A percentile compares a stretch with the other conserved stretches of the same genome.
phyloP scores from a whole-genome alignment of 1,140 invertebrate species.

The Dendrolimus punctatus region DNA sequence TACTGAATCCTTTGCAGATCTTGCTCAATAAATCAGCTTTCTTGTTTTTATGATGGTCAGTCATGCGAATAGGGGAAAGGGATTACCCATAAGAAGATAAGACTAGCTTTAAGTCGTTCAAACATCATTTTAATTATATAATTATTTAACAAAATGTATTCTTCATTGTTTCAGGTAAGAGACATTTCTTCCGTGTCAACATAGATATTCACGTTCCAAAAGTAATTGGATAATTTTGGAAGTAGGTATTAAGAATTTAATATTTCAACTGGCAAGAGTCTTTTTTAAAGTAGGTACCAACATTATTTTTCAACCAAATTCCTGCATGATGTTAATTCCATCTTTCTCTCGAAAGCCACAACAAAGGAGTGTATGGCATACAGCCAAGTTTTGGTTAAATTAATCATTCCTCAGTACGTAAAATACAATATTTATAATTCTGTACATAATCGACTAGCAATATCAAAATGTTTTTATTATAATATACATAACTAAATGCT shows the following conservation, averaged over 20 bases:
- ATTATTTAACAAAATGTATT: background rate
- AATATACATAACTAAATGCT: no score
- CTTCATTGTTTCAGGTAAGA: constrained; percentile 44
- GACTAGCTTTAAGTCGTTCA: no score
- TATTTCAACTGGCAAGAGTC: background rate
- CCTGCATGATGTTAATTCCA: constrained; percentile 12
- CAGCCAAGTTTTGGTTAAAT: constrained; percentile 34
- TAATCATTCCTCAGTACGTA: constrained; percentile 38
- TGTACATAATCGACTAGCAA: constrained; percentile 17
- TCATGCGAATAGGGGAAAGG: background rate
- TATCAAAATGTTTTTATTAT: constrained; percentile 15
- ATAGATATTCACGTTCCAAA: background rate
- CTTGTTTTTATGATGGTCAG: constrained; percentile 6
- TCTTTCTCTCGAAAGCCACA: constrained; percentile 28
- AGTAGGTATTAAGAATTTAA: constrained; percentile 3
- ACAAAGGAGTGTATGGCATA: constrained; percentile 37
- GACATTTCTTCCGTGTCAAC: background rate
- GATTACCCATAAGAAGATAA: background rate
- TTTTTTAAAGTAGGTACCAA: constrained; percentile 3
- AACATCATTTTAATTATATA: no score
- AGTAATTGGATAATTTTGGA: no score
- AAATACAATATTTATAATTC: constrained; percentile 29
- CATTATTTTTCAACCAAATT: constrained; percentile 2
- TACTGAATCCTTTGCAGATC: constrained; percentile 36
- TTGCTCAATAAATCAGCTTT: constrained; percentile 32